Conservation (phyloP, 1,140 invertebrate genomes). For the Stegodyphus dumicola region DNA sequence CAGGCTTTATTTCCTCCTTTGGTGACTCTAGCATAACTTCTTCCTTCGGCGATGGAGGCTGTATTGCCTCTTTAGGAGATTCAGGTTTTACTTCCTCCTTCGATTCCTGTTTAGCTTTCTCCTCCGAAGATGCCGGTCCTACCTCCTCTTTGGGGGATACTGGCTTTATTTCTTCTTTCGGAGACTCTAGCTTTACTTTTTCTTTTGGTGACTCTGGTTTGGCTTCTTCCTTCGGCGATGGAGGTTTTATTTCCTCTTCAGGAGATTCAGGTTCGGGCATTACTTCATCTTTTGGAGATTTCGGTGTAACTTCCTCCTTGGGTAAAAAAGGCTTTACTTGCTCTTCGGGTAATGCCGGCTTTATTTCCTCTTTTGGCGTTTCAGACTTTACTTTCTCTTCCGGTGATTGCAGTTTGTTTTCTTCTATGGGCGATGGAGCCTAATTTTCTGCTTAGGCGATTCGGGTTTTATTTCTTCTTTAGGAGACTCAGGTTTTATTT, state of each 20-base stretch:
- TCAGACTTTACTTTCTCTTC: neutral
- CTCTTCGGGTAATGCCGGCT: constrained; percentile 47
- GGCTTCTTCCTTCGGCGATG: too few species aligned
- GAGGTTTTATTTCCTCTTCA: too few species aligned
- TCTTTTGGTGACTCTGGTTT: too few species aligned
- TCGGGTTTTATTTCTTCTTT: neutral
- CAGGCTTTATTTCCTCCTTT: neutral
- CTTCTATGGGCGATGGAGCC: neutral
- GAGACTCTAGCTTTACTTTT: too few species aligned
- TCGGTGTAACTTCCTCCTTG: neutral
- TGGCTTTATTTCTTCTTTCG: too few species aligned
- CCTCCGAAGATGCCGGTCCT: neutral
- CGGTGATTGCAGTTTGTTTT: neutral
- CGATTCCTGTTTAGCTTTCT: neutral
- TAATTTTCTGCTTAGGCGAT: neutral
- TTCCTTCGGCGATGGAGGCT: neutral
- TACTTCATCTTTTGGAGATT: too few species aligned
- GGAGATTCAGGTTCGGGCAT: too few species aligned
- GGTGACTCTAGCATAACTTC: neutral
- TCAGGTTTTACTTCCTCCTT: neutral
- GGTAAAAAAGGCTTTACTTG: constrained; percentile 49
- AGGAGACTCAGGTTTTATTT: too few species aligned
- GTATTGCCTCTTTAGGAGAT: neutral
- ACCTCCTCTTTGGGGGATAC: neutral
- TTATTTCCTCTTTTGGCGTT: neutral